Evolutionary conservation across 2,113 vertebrate species (phyloP).

Genomic region (Neotragus moschatus): DNA sequence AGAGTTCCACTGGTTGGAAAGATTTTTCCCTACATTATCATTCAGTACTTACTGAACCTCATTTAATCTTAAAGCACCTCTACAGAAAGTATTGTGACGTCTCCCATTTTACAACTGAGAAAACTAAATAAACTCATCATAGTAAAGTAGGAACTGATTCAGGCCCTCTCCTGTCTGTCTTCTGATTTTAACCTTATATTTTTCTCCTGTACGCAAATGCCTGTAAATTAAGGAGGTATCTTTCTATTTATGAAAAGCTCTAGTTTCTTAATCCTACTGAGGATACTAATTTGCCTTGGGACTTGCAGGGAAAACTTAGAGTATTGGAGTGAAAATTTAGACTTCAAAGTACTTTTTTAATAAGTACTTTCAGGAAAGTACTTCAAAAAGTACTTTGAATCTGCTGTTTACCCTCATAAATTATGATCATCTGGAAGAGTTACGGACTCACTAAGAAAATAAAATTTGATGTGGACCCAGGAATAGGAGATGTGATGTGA

Average conservation of each 20-base stretch:
- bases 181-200: background rate
- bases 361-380: background rate
- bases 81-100: background rate
- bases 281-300: background rate
- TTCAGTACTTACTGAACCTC: background rate
- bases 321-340: background rate
- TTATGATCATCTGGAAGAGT: background rate
- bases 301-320: background rate
- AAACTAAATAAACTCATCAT: background rate
- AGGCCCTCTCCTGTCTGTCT: background rate
- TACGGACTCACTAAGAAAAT: background rate
- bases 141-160: background rate
- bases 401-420: background rate
- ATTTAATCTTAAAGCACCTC: background rate
- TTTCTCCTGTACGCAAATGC: background rate
- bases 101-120: background rate
- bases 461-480: background rate
- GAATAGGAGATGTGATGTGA: background rate
- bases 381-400: constrained; percentile 7
- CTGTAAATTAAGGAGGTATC: background rate
- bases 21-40: background rate
- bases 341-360: background rate
- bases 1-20: background rate
- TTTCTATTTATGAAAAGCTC: background rate
- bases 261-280: background rate